Evolutionary conservation across 2,888 invertebrate species (phyloP), one percentile per base, ranked within the genome.

Genomic region (Dione vanillae): DNA sequence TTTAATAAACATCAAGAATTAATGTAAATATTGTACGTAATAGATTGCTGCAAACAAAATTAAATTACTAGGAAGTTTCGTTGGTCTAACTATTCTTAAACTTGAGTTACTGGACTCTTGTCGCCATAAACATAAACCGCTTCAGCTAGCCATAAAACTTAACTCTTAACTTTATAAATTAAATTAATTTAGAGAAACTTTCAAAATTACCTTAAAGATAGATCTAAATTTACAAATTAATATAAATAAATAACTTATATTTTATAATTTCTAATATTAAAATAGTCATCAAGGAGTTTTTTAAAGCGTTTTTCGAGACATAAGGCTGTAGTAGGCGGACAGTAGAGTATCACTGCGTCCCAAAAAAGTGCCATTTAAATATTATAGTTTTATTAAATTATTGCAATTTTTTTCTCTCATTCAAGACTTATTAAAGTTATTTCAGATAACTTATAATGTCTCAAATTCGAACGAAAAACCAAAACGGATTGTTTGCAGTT

Each of bases 161-260:
- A 56, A 37, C 37, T 37, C 7, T 37, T 56, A 16, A 56, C 54
- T 56, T 56, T 56, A 56, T 56, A 56, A 56, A 56, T 56, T 54
- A 0, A 56, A 56, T 37, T 37, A 56, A 16, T 56, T 37, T 56
- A 10, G 10, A 10, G n/a, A 1, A 27, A 27, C 14, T 20, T 54
- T 37, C 8, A n/a, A 19, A 54, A 37, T 16, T 56, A 0, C 37
- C 54, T 37, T 35, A 8, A 11, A 37, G 16, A 9, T n/a, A 37
- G 11, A 5, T 19, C 16, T 16, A 49, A 16, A 49, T 49, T 49
- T 49, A 19, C n/a, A n/a, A n/a, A n/a, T n/a, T n/a, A n/a, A n/a
- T n/a, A n/a, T n/a, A n/a, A n/a, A n/a, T n/a, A 19, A 19, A 49
- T 10, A 9, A 16, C n/a, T 1, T 16, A 19, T 10, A 19, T 0